Percentiles rank a stretch among this genome's conserved stretches.
Evolutionary conservation across 2,797 vertebrate genomes (phyloP).

Genomic region (Peromyscus eremicus): DNA sequence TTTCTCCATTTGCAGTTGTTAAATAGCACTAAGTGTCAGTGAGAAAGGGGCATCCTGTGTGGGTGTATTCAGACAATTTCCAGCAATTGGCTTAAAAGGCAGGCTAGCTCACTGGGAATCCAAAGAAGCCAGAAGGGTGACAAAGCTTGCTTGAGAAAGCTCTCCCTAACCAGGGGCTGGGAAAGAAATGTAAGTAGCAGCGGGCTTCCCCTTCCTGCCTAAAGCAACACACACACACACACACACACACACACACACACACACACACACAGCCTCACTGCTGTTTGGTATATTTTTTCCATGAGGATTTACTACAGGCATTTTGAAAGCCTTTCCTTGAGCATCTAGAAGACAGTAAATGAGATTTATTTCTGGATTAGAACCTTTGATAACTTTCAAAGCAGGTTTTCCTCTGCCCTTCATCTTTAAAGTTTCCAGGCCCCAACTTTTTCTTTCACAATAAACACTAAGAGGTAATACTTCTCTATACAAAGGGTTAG

Average conservation of each 20-base stretch:
- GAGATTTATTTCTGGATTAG: slow-evolving; percentile 38
- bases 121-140: slow-evolving; percentile 66
- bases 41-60: slow-evolving; percentile 68
- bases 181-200: slow-evolving; percentile 70
- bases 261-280: neutral
- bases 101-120: slow-evolving; percentile 67
- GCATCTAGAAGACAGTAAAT: neutral
- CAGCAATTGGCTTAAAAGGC: slow-evolving; percentile 72
- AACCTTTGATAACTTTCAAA: slow-evolving; percentile 47
- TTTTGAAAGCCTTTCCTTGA: slow-evolving; percentile 64
- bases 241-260: neutral
- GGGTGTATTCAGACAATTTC: slow-evolving; percentile 59
- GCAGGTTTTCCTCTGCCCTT: slow-evolving; percentile 13
- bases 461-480: slow-evolving; percentile 15
- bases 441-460: slow-evolving; percentile 54
- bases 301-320: slow-evolving; percentile 15
- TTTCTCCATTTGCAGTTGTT: slow-evolving; percentile 73
- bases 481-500: neutral
- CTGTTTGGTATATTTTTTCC: slow-evolving; percentile 24
- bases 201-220: slow-evolving; percentile 40
- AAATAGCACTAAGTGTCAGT: slow-evolving; percentile 63
- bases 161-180: slow-evolving; percentile 23
- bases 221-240: neutral
- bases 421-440: slow-evolving; percentile 57
- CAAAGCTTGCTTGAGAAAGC: slow-evolving; percentile 64